phyloP scores from a whole-genome alignment of 2,797 vertebrate genomes.

The Tapirus indicus region DNA sequence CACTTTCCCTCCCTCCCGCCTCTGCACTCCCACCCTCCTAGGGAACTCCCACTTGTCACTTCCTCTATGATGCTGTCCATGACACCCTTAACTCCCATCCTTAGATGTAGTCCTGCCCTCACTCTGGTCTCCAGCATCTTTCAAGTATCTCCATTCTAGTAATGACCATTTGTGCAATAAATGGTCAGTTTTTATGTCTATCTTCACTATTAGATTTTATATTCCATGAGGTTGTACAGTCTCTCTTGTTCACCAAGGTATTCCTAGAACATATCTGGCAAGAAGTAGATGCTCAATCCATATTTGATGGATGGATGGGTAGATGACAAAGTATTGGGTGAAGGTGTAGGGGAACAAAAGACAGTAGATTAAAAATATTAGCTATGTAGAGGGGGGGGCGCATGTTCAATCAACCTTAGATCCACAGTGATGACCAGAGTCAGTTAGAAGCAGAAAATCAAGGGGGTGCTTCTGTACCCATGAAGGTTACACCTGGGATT shows the following conservation, averaged over 20 bases:
- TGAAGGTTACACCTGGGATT: not conserved
- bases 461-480: not conserved
- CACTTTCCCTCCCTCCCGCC: not conserved
- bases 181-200: not conserved
- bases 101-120: not conserved
- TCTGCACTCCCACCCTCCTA: not conserved
- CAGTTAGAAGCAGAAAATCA: not conserved
- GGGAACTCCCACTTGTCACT: not conserved
- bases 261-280: not conserved
- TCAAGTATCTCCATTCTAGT: not conserved
- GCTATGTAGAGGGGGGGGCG: too few relatives aligned
- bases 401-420: not conserved
- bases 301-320: not conserved
- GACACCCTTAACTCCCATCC: not conserved
- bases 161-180: not conserved
- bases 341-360: not conserved
- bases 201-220: not conserved
- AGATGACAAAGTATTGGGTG: not conserved
- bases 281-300: not conserved
- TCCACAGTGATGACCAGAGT: not conserved
- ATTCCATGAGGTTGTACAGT: not conserved
- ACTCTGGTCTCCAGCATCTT: too few relatives aligned
- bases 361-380: not conserved
- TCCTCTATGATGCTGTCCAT: not conserved
- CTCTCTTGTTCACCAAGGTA: fast-evolving